phyloP scores from a whole-genome alignment of 2,888 invertebrate species.

The Drosophila fungiperda region DNA sequence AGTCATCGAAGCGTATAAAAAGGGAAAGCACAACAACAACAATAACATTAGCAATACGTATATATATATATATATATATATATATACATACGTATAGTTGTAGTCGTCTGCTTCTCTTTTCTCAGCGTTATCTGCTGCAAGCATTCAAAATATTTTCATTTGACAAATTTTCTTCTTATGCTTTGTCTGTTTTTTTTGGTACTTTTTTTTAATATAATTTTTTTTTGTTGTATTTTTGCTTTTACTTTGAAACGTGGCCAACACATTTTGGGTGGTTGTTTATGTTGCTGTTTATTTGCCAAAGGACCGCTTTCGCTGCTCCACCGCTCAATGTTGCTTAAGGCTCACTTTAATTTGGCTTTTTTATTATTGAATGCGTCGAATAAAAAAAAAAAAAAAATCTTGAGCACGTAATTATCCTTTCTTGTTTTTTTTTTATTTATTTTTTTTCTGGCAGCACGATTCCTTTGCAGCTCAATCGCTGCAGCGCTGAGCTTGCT shows the following conservation, averaged over 20 bases:
- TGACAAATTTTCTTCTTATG: slow-evolving; percentile 60
- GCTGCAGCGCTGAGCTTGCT: slow-evolving; percentile 26
- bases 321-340: slow-evolving; percentile 1
- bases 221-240: slow-evolving; percentile 1
- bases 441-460: slow-evolving; percentile 34
- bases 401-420: slow-evolving; percentile 81
- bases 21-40: slow-evolving; percentile 42
- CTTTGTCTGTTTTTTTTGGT: slow-evolving; percentile 17
- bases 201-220: background rate
- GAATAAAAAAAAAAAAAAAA: slow-evolving; percentile 52
- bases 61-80: slow-evolving; percentile 15
- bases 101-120: slow-evolving; percentile 10
- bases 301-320: slow-evolving; percentile 41
- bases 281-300: slow-evolving; percentile 70
- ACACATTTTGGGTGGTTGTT: slow-evolving; percentile 55
- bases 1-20: slow-evolving; percentile 76
- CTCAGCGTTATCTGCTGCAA: slow-evolving; percentile 24
- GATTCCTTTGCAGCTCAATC: slow-evolving; percentile 31
- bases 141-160: slow-evolving; percentile 76
- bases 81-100: slow-evolving; percentile 33
- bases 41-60: slow-evolving; percentile 22
- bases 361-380: slow-evolving; percentile 46
- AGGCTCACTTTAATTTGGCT: slow-evolving; percentile 69
- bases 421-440: slow-evolving; percentile 46
- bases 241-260: slow-evolving; percentile 27